A percentile compares a stretch with the other conserved stretches of the same genome.
Conservation (phyloP, 2,113 vertebrate species). For the Rhizomys pruinosus region DNA sequence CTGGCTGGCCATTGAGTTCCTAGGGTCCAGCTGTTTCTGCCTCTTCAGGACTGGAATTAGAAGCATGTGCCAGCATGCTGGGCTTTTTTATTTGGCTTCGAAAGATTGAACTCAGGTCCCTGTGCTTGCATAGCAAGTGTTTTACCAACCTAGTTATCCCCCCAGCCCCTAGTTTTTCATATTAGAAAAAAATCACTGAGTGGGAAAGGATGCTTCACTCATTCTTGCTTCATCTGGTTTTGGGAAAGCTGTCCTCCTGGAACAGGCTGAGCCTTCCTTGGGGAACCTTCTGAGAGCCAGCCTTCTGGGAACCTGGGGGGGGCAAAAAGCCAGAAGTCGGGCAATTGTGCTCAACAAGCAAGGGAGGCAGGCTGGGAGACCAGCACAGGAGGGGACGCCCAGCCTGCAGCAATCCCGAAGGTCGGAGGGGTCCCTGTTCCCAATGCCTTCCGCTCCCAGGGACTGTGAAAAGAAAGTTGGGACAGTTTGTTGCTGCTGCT, state of each 20-base stretch:
- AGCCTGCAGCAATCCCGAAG: too few species aligned
- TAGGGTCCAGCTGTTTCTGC: too few species aligned
- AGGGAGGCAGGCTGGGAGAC: not conserved
- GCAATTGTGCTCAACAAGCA: not conserved
- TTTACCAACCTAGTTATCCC: not conserved
- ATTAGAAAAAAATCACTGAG: not conserved
- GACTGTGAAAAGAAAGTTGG: not conserved
- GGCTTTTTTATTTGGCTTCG: not conserved
- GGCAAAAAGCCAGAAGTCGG: not conserved
- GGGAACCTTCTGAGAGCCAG: not conserved
- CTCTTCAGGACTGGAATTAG: not conserved
- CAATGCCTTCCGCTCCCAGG: too few species aligned
- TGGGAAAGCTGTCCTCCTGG: not conserved
- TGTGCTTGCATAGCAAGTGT: not conserved
- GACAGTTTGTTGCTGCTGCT: not conserved
- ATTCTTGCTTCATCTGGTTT: not conserved
- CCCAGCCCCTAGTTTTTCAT: not conserved
- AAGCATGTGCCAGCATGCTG: too few species aligned
- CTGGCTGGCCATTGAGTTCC: not conserved
- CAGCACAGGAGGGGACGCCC: rapidly evolving
- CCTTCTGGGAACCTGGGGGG: not conserved
- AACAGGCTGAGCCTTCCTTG: too few species aligned
- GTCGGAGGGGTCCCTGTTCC: not conserved
- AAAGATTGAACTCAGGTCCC: not conserved
- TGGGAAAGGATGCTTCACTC: not conserved